phyloP scores from a whole-genome alignment of 1,140 invertebrate species.

The Drosophila burlai region DNA sequence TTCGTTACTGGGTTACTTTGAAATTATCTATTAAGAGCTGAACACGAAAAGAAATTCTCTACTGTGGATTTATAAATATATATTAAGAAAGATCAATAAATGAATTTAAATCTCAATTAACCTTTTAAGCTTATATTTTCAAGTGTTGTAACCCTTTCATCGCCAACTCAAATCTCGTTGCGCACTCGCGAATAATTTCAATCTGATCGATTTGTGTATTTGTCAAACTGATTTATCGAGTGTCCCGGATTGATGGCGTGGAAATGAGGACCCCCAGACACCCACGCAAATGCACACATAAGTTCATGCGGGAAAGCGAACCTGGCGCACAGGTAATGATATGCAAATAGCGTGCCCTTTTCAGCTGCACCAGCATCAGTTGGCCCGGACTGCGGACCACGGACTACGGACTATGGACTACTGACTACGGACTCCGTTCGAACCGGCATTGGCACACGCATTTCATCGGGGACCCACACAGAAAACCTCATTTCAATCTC shows the following conservation, averaged over 20 bases:
- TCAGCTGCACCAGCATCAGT: slow-evolving; percentile 41
- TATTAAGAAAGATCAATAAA: no score
- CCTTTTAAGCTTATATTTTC: background rate
- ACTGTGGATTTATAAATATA: background rate
- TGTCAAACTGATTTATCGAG: slow-evolving; percentile 79
- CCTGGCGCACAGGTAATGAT: slow-evolving; percentile 60
- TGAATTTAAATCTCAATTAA: background rate
- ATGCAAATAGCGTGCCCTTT: slow-evolving; percentile 80
- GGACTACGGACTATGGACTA: no score
- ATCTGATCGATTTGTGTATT: slow-evolving; percentile 76
- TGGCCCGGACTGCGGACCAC: background rate
- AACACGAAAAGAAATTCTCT: background rate
- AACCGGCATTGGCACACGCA: slow-evolving; percentile 25
- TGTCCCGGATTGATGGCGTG: slow-evolving; percentile 74
- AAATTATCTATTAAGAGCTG: slow-evolving; percentile 6
- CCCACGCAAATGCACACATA: slow-evolving; percentile 16
- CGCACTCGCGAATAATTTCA: slow-evolving; percentile 51
- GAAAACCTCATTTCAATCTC: slow-evolving; percentile 76
- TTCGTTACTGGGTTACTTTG: background rate
- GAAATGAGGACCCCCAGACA: slow-evolving; percentile 55
- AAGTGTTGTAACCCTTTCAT: slow-evolving; percentile 11
- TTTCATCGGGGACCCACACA: slow-evolving; percentile 28
- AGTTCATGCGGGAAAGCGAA: background rate
- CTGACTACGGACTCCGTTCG: background rate
- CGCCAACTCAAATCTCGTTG: slow-evolving; percentile 23